phyloP scores from a whole-genome alignment of 2,113 vertebrate genomes.

The Megaptera novaeangliae region DNA sequence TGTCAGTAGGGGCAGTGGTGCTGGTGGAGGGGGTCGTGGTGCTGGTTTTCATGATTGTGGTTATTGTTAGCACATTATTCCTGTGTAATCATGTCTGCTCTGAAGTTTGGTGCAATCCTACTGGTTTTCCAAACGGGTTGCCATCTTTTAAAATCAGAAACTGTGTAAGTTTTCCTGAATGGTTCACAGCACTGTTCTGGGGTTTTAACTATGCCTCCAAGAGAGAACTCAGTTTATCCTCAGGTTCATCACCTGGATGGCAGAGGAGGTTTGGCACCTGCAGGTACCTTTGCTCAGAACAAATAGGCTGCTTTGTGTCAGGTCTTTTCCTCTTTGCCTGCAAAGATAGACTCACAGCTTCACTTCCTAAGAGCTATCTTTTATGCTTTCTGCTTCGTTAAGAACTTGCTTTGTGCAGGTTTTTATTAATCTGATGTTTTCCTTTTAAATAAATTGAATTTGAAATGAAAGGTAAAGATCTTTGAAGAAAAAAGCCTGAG shows the following conservation, averaged over 20 bases:
- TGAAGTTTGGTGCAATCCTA: conserved; percentile 6
- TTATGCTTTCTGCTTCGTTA: background rate
- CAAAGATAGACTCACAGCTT: background rate
- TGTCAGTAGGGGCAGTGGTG: fast-evolving
- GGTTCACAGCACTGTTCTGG: background rate
- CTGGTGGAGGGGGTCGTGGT: background rate
- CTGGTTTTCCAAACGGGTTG: conserved; percentile 63
- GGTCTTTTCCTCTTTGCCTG: background rate
- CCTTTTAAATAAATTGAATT: conserved; percentile 4
- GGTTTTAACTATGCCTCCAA: background rate
- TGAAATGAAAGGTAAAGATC: background rate
- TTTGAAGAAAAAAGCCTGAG: background rate
- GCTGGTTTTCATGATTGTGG: background rate
- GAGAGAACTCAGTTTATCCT: background rate
- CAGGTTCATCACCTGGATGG: background rate
- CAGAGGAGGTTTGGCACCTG: background rate
- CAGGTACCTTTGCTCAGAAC: background rate
- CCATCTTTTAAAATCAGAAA: conserved; percentile 46
- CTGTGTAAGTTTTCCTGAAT: background rate
- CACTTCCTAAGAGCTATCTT: background rate
- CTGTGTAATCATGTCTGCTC: conserved; percentile 32
- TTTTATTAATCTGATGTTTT: background rate
- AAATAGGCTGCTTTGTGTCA: background rate
- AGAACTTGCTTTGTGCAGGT: background rate
- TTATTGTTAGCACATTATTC: background rate